Base-by-base conservation (phyloP, 2,797 vertebrate genomes). In the Echeneis naucrates region DNA sequence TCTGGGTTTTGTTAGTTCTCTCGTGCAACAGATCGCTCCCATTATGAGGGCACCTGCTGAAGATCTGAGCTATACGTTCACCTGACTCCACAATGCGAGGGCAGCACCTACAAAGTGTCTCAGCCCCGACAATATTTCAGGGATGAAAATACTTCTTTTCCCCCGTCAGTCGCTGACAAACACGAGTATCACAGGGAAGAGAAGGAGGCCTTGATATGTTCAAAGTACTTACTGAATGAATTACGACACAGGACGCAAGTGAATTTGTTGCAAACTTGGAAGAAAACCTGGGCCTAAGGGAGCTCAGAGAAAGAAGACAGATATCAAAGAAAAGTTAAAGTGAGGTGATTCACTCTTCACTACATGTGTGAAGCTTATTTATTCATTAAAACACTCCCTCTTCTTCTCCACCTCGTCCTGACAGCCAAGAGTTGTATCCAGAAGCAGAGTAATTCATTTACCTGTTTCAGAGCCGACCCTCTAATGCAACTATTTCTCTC, bases 11-110 rank as follows among this genome's bases (percentile, higher is more conserved):
- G 77, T 87, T 85, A 72, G 76, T 87, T 83, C 64, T 86, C 77
- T 73, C 58, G 63, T 72, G 76, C 72, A 27, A 79, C 47, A 71
- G 61, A 83, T 71, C 45, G 35, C 64, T 75, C 69, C 72, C 72
- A 74, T 86, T 88, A 83, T 72, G 68, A 84, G 75, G 71, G 83
- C 26, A 37, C 82, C 81, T 68, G 87, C 72, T 81, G 82, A 40
- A 84, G 85, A 88, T 89, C 89, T 90, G 65, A 89, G 85, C 61
- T 78, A 13, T 21, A 50, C n/a, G 64, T 77, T 83, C 82, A 68
- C 59, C 57, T 48, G 72, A 52, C 69, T 81, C 59, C 78, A 87
- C 78, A 78, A 78, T 75, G 65, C 69, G 40, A 85, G 79, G 75
- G 72, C 23, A 42, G 76, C 55, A 57, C 79, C 84, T 50, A 82